phyloP scores from a whole-genome alignment of 2,113 vertebrate genomes.

The Oreochromis tanganicae region DNA sequence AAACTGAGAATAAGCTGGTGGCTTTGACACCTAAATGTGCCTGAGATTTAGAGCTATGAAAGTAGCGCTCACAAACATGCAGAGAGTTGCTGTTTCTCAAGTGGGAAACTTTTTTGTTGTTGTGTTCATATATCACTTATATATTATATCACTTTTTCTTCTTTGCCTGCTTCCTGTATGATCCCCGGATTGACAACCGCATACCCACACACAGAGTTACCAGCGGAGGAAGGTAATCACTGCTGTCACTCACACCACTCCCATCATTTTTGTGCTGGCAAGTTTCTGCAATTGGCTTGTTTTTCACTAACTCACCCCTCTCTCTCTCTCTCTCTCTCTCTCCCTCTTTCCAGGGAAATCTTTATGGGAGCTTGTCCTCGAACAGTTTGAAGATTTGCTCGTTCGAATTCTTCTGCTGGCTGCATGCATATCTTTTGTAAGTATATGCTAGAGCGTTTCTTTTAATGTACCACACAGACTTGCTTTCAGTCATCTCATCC shows the following conservation, averaged over 20 bases:
- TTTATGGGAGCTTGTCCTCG: constrained; percentile 92
- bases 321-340: not conserved
- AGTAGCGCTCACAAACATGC: not conserved
- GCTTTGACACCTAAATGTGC: not conserved
- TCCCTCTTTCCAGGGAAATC: constrained; percentile 83
- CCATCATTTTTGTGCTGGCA: not conserved
- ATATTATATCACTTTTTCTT: not conserved
- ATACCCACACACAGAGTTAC: constrained; percentile 78
- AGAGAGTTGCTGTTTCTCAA: not conserved
- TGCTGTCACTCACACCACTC: not conserved
- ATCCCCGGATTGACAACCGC: constrained; percentile 38
- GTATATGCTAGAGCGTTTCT: constrained; percentile 58
- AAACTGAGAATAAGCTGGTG: not conserved
- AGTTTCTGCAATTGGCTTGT: not conserved
- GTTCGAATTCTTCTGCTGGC: constrained; percentile 97
- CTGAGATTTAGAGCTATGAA: not conserved
- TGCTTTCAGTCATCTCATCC: not conserved
- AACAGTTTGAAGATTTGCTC: constrained; percentile 98
- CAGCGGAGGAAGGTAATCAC: constrained; percentile 91
- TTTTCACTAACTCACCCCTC: not conserved
- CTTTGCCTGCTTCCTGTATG: constrained; percentile 12
- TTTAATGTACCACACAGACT: not conserved
- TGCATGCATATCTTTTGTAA: constrained; percentile 98
- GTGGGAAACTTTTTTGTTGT: not conserved
- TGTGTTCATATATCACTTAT: not conserved